Evolutionary conservation across 2,888 invertebrate species (phyloP).

Genomic region (Eurytoma californica): DNA sequence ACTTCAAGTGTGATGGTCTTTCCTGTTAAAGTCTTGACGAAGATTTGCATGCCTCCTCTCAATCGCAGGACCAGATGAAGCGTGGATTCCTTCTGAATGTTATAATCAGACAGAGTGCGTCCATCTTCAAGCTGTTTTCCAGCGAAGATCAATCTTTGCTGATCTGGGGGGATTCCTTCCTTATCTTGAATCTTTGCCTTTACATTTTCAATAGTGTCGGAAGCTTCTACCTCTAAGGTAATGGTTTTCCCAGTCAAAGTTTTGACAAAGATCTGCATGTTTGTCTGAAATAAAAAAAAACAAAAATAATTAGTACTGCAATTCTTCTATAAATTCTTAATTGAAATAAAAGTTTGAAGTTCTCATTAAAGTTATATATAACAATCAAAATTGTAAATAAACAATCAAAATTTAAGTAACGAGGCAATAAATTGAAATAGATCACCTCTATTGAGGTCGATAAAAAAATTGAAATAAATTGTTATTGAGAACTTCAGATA

Average conservation of each 20-base stretch:
- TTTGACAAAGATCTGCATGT: slow-evolving; percentile 89
- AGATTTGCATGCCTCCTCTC: slow-evolving; percentile 64
- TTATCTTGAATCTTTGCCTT: slow-evolving; percentile 95
- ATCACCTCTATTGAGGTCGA: neutral
- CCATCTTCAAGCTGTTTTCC: slow-evolving; percentile 64
- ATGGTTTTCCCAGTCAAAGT: slow-evolving; percentile 96
- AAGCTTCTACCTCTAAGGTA: slow-evolving; percentile 94
- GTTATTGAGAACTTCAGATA: neutral
- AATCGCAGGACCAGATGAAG: slow-evolving; percentile 61
- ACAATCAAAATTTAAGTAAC: neutral
- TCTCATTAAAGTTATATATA: neutral
- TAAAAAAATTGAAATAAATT: neutral
- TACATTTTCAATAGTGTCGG: slow-evolving; percentile 96
- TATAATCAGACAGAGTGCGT: slow-evolving; percentile 61
- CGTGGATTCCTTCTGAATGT: slow-evolving; percentile 63
- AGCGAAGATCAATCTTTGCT: slow-evolving; percentile 63
- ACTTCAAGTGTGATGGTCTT: slow-evolving; percentile 65
- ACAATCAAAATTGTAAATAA: neutral
- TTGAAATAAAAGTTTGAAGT: neutral
- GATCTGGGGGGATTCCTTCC: slow-evolving; percentile 79
- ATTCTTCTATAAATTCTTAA: neutral
- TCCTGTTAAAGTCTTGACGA: slow-evolving; percentile 62
- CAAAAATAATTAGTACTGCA: neutral
- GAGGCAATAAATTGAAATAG: neutral
- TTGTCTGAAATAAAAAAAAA: slow-evolving; percentile 38